These are phyloP conservation scores for Enoplosus armatus DNA, from an alignment of 2,797 vertebrate species.

Conservation along the genomic window DNA sequence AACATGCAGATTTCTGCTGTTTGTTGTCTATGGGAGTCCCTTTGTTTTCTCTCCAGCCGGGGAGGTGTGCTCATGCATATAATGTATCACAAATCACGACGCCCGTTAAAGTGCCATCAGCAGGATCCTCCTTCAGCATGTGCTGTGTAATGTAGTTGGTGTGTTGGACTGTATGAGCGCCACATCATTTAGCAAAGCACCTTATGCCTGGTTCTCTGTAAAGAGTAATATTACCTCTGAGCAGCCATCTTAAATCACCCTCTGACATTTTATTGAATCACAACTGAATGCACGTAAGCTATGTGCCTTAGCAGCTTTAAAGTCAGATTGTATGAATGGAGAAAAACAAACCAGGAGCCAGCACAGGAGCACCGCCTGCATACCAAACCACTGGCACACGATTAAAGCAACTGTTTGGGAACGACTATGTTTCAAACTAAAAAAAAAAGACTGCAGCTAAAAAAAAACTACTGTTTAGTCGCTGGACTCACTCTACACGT, in stretches of 20 bases:
- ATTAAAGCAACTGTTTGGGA: slow-evolving; percentile 26
- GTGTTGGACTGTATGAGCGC: slow-evolving; percentile 40
- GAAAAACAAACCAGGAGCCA: slow-evolving; percentile 38
- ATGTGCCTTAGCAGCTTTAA: slow-evolving; percentile 45
- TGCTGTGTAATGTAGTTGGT: slow-evolving; percentile 26
- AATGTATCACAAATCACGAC: slow-evolving; percentile 63
- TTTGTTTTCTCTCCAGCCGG: slow-evolving; percentile 62
- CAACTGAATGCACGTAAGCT: slow-evolving; percentile 56
- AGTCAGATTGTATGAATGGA: slow-evolving; percentile 49
- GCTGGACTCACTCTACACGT: not conserved
- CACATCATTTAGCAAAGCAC: slow-evolving; percentile 53
- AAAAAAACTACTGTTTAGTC: not conserved
- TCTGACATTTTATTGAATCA: slow-evolving; percentile 73
- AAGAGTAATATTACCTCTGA: slow-evolving; percentile 62
- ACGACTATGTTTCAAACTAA: slow-evolving; percentile 14
- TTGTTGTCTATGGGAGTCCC: slow-evolving; percentile 48
- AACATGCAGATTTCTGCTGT: slow-evolving; percentile 53
- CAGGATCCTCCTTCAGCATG: slow-evolving; percentile 47
- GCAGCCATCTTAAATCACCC: slow-evolving; percentile 67
- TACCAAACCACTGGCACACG: slow-evolving; percentile 9
- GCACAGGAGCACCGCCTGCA: slow-evolving; percentile 12
- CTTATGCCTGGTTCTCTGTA: slow-evolving; percentile 49
- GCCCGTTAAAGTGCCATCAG: slow-evolving; percentile 62
- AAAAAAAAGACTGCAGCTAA: slow-evolving; percentile 1
- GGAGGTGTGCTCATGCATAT: slow-evolving; percentile 68